phyloP scores from a whole-genome alignment of 2,113 vertebrate genomes.

The Lampris megalopsis region DNA sequence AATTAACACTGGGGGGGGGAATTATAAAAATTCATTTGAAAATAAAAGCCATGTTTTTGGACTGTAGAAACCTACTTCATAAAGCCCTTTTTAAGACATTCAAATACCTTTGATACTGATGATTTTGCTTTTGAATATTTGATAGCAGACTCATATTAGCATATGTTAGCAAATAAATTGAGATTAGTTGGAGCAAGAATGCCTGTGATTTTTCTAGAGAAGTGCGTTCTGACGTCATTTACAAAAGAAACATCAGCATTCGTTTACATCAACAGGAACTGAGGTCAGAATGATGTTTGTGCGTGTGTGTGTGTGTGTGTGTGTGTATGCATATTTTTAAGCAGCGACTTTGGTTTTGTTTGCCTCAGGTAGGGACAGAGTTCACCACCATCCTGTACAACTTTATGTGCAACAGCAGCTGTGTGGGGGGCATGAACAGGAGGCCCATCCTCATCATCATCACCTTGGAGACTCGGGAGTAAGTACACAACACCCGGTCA shows the following conservation, averaged over 20 bases:
- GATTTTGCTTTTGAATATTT: not conserved
- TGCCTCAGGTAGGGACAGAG: slow-evolving; percentile 94
- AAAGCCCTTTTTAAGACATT: not conserved
- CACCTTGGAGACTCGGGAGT: slow-evolving; percentile 96
- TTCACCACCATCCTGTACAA: slow-evolving; percentile 99
- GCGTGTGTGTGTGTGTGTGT: too few species aligned
- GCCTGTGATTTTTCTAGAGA: not conserved
- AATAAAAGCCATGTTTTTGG: not conserved
- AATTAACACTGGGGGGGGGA: not conserved
- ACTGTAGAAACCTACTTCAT: not conserved
- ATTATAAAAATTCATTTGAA: not conserved
- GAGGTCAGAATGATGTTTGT: not conserved
- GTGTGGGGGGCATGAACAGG: slow-evolving; percentile 99
- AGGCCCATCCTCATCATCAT: slow-evolving; percentile 98
- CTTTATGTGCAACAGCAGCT: slow-evolving; percentile 99
- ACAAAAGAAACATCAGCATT: not conserved
- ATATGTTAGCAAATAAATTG: not conserved
- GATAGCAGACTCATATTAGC: not conserved
- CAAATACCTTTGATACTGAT: not conserved
- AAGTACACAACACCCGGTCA: slow-evolving; percentile 66
- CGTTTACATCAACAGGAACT: not conserved
- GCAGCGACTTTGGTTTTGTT: slow-evolving; percentile 8
- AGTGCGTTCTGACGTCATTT: too few species aligned
- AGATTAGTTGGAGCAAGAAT: too few species aligned
- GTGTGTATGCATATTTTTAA: not conserved